Evolutionary conservation across 2,888 invertebrate genomes (phyloP).

Genomic region (Caenorhabditis wallacei): DNA sequence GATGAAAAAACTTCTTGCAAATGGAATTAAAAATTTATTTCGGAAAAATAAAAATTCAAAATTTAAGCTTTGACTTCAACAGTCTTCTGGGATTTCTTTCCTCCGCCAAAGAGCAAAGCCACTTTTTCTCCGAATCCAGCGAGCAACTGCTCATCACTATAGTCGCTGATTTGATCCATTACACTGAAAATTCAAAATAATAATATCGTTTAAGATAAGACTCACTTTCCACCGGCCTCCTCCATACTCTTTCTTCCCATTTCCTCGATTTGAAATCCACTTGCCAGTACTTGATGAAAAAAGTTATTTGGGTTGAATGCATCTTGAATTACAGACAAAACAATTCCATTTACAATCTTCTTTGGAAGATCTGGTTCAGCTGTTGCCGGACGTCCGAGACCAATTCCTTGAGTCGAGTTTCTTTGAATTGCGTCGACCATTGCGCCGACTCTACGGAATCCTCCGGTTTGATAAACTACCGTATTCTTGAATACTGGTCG

Average conservation of each 20-base stretch:
- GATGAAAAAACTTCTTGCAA: too few relatives aligned
- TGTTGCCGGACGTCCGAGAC: constrained; percentile 64
- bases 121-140: not conserved
- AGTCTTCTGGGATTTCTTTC: not conserved
- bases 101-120: not conserved
- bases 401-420: constrained; percentile 67
- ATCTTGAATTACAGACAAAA: not conserved
- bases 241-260: not conserved
- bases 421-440: constrained; percentile 66
- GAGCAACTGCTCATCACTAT: not conserved
- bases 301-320: not conserved
- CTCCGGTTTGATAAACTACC: constrained; percentile 72
- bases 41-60: not conserved
- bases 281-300: not conserved
- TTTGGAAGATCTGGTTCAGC: constrained; percentile 69
- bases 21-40: not conserved
- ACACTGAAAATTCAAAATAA: not conserved
- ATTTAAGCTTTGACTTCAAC: not conserved
- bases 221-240: constrained; percentile 11
- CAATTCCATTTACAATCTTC: not conserved
- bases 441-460: constrained; percentile 72
- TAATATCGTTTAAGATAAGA: not conserved
- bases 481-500: constrained; percentile 59
- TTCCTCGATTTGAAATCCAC: not conserved
- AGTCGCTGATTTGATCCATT: constrained; percentile 17